Percentiles rank a stretch among this genome's conserved stretches.
Evolutionary conservation across 2,888 invertebrate genomes (phyloP).

Genomic region (Geophilus truncorum): DNA sequence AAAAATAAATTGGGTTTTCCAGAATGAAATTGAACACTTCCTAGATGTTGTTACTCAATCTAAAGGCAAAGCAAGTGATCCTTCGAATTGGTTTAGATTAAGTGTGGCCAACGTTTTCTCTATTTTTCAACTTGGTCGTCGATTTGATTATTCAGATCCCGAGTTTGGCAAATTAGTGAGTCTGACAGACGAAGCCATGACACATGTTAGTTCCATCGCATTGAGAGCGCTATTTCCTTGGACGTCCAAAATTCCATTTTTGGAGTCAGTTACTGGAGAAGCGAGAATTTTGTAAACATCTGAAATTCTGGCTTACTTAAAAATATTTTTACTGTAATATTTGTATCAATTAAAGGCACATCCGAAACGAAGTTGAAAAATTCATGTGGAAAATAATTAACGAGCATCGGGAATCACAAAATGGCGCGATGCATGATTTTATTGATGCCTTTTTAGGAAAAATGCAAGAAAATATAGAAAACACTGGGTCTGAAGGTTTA

Average conservation of each 20-base stretch:
- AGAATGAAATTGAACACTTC: background rate
- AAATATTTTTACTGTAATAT: too few species aligned
- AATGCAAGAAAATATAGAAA: background rate
- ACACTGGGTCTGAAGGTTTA: background rate
- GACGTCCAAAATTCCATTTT: background rate
- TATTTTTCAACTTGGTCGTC: background rate
- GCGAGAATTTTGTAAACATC: background rate
- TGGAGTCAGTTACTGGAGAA: background rate
- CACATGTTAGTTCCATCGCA: background rate
- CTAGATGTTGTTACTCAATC: background rate
- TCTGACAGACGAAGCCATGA: background rate
- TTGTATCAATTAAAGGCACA: background rate
- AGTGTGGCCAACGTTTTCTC: background rate
- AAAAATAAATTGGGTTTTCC: background rate
- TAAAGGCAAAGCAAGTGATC: background rate
- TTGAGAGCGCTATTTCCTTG: background rate
- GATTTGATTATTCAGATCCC: background rate
- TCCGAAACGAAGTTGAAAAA: background rate
- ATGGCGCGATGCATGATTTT: background rate
- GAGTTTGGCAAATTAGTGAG: background rate
- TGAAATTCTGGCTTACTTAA: too few species aligned
- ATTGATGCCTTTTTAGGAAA: background rate
- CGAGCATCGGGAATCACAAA: background rate
- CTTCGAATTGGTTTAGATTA: background rate
- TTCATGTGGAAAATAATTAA: background rate